Conservation (phyloP, 2,888 invertebrate species). For the Falcaria lacertinaria region DNA sequence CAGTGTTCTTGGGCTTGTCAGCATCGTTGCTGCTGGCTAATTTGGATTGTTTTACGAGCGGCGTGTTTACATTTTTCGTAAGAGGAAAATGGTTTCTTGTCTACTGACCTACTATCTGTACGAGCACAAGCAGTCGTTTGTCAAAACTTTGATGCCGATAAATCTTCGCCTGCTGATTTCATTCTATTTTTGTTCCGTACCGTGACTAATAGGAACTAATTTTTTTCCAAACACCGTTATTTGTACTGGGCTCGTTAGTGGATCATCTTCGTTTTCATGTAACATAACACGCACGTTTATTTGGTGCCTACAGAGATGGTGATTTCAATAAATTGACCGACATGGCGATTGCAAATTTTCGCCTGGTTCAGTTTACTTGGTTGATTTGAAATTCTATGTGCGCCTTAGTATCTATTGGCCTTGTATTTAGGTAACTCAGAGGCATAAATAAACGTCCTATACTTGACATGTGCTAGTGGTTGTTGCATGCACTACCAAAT, state of each 20-base stretch:
- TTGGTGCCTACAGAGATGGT: neutral
- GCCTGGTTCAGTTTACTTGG: too few species aligned
- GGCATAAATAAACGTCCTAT: constrained; percentile 19
- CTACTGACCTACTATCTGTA: constrained; percentile 45
- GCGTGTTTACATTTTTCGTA: constrained; percentile 53
- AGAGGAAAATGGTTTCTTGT: constrained; percentile 39
- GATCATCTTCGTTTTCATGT: neutral
- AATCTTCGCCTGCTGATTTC: neutral
- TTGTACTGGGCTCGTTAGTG: neutral
- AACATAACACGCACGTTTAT: neutral
- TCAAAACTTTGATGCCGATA: constrained; percentile 8
- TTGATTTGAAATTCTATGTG: too few species aligned
- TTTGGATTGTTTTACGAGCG: constrained; percentile 53
- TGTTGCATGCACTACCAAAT: constrained; percentile 33
- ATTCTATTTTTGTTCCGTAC: neutral
- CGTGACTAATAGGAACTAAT: neutral
- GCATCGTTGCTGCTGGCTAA: constrained; percentile 41
- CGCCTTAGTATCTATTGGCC: neutral
- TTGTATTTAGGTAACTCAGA: neutral
- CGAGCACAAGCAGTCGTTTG: constrained; percentile 24
- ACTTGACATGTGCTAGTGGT: constrained; percentile 28
- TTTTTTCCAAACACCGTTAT: neutral
- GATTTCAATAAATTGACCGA: neutral
- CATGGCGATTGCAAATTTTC: too few species aligned
- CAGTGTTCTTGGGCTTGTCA: constrained; percentile 22